phyloP scores from a whole-genome alignment of 2,113 vertebrate species.

The Aldabrachelys gigantea region DNA sequence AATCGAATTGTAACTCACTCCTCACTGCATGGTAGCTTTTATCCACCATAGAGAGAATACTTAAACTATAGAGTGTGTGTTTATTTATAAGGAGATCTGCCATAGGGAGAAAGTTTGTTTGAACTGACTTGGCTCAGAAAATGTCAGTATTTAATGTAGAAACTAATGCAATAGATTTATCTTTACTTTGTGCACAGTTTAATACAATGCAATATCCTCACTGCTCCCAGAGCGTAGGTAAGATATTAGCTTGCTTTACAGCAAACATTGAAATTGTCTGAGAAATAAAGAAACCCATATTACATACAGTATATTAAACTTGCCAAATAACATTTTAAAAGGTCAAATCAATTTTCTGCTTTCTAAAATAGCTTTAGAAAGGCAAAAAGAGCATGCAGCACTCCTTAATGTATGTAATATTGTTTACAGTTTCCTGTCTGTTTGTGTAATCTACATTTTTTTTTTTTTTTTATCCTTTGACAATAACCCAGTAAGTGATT shows the following conservation, averaged over 20 bases:
- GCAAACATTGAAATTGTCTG: neutral
- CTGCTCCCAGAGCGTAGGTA: neutral
- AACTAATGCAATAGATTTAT: slow-evolving; percentile 18
- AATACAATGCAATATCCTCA: neutral
- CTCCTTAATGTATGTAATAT: neutral
- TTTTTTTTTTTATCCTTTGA: neutral
- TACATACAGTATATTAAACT: neutral
- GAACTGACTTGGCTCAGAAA: neutral
- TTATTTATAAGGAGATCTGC: neutral
- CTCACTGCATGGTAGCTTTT: slow-evolving; percentile 2
- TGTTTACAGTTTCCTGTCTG: neutral
- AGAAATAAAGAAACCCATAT: neutral
- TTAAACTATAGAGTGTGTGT: slow-evolving; percentile 1
- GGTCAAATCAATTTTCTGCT: neutral
- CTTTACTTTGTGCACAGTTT: neutral
- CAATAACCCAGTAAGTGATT: neutral
- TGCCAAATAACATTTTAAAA: neutral
- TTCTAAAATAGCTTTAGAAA: neutral
- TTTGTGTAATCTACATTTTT: neutral
- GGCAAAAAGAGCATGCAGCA: neutral
- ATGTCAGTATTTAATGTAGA: neutral
- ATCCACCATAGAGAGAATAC: slow-evolving; percentile 25
- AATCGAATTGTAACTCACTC: slow-evolving; percentile 32
- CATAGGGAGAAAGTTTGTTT: slow-evolving; percentile 16
- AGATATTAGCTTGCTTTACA: rapidly evolving